These are phyloP conservation scores for Bambusicola thoracicus DNA, from an alignment of 2,113 vertebrate genomes.

Conservation along the genomic window DNA sequence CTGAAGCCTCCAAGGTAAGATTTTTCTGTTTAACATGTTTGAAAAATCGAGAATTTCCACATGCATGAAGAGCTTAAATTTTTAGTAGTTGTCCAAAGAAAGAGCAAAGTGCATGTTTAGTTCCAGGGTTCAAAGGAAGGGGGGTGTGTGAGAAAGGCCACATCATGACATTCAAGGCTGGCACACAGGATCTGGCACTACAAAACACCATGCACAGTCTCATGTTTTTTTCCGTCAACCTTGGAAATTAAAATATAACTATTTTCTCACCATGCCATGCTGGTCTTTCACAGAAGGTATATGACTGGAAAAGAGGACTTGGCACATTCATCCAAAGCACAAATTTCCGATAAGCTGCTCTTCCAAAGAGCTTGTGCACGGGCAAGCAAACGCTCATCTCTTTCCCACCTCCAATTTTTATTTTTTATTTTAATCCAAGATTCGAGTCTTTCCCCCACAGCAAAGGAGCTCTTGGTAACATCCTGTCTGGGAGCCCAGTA, in stretches of 20 bases:
- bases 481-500: background rate
- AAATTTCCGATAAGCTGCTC: background rate
- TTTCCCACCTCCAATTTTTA: background rate
- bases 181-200: background rate
- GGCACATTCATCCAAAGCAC: background rate
- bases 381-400: background rate
- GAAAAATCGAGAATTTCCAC: background rate
- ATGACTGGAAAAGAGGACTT: fast-evolving
- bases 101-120: background rate
- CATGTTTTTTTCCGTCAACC: background rate
- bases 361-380: background rate
- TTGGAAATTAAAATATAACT: background rate
- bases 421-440: background rate
- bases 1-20: background rate
- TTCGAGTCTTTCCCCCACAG: background rate
- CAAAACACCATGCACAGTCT: background rate
- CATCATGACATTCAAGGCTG: fast-evolving
- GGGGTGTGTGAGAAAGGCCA: fast-evolving
- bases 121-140: background rate
- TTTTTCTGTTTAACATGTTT: background rate
- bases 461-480: background rate
- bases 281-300: background rate
- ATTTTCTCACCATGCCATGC: background rate
- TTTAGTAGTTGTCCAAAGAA: background rate
- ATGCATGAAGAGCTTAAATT: fast-evolving